phyloP scores from a whole-genome alignment of 1,140 invertebrate genomes.

The Conus ventricosus region DNA sequence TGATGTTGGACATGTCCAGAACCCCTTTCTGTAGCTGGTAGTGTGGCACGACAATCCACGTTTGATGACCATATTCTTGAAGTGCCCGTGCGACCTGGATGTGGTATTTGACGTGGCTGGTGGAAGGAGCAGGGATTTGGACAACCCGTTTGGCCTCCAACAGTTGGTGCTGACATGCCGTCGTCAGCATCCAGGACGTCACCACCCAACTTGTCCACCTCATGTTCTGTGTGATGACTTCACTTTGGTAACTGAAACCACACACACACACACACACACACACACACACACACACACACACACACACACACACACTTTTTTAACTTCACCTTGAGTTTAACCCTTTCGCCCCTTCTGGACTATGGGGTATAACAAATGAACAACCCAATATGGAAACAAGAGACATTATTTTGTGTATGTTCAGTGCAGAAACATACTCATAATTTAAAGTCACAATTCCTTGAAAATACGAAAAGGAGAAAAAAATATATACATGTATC shows the following conservation, averaged over 20 bases:
- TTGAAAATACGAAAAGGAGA: too few relatives aligned
- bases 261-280: not conserved
- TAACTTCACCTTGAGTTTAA: too few relatives aligned
- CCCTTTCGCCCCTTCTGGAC: too few relatives aligned
- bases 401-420: too few relatives aligned
- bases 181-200: not conserved
- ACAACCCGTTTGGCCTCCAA: slow-evolving; percentile 28
- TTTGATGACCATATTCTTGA: slow-evolving; percentile 18
- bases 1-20: slow-evolving; percentile 13
- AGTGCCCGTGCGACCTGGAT: slow-evolving; percentile 32
- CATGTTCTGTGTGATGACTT: not conserved
- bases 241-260: not conserved
- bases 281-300: not conserved
- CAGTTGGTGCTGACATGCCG: not conserved
- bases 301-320: not conserved
- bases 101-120: slow-evolving; percentile 23
- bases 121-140: slow-evolving; percentile 17
- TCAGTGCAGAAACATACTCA: too few relatives aligned
- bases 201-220: not conserved
- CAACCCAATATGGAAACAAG: too few relatives aligned
- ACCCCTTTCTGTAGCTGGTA: slow-evolving; percentile 1
- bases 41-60: slow-evolving; percentile 20
- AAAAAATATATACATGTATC: too few relatives aligned
- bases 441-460: too few relatives aligned
- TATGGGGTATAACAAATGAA: too few relatives aligned